These are phyloP conservation scores for Archaeoteleia sp. DNA, from an alignment of 2,888 invertebrate genomes.

Conservation along the genomic window DNA sequence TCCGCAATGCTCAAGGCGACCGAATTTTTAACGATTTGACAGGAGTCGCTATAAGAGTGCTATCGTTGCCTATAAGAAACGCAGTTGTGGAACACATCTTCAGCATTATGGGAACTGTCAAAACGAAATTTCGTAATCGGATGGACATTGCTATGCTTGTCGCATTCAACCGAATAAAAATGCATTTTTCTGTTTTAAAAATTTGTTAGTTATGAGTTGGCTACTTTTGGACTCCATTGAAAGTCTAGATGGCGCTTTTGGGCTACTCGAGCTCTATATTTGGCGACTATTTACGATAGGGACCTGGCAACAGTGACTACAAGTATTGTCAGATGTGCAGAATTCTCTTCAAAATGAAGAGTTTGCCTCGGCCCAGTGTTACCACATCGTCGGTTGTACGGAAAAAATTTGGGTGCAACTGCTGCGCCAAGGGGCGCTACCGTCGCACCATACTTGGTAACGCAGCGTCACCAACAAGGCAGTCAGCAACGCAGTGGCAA, in stretches of 20 bases:
- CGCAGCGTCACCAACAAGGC: too few relatives aligned
- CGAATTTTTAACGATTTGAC: conserved; percentile 21
- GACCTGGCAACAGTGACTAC: too few relatives aligned
- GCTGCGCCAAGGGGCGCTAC: too few relatives aligned
- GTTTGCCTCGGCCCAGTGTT: too few relatives aligned
- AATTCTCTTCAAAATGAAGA: too few relatives aligned
- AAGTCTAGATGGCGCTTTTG: neutral
- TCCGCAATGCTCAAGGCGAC: conserved; percentile 16
- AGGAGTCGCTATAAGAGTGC: conserved; percentile 11
- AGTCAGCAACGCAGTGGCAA: too few relatives aligned
- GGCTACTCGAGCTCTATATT: too few relatives aligned
- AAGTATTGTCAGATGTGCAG: too few relatives aligned
- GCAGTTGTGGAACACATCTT: conserved; percentile 37
- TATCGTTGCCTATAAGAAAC: conserved; percentile 33
- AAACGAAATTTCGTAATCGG: conserved; percentile 30
- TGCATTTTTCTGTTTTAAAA: conserved; percentile 18
- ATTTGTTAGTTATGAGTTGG: conserved; percentile 4
- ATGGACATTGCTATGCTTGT: conserved; percentile 29
- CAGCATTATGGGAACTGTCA: conserved; percentile 24
- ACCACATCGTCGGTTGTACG: too few relatives aligned
- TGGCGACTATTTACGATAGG: too few relatives aligned
- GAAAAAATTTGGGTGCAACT: too few relatives aligned
- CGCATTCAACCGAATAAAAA: conserved; percentile 13
- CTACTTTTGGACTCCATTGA: neutral
- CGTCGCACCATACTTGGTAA: too few relatives aligned